Evolutionary conservation across 2,888 invertebrate genomes (phyloP), one percentile per base, ranked within the genome.

Genomic region (Muschampia staudingeri): DNA sequence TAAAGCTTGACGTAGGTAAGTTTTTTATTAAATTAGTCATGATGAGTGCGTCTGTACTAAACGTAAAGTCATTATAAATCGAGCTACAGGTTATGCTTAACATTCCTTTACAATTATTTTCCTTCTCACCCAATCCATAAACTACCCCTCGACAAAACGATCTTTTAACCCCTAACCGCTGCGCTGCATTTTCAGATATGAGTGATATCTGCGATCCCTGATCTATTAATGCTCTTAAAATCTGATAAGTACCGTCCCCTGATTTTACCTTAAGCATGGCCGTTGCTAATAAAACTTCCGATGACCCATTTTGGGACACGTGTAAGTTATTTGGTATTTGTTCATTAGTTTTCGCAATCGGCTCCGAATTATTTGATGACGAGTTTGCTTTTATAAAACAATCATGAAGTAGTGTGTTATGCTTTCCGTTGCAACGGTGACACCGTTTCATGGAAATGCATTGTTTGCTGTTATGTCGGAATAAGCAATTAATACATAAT

Each of bases 191-290:
- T 69, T 78, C 78, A n/a, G 81, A 71, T 12, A 81, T 79, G 5
- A 79, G 30, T 2, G 82, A 79, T 37, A 67, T 78, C 67, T 82
- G 70, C 25, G 76, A 82, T 16, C 78, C 75, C 48, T 82, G 82
- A 61, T 82, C 75, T 12, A 78, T 56, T 37, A 73, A 67, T 2
- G 69, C 77, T 44, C 76, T 34, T 25, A 69, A 42, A 1, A 14
- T 37, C 8, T 30, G 9, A 14, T n/a, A 77, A 0, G 12, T 19
- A 12, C 76, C 77, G 37, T 69, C 69, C 8, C 11, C 12, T 3
- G 77, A 19, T 30, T 52, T 19, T 1, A 69, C 42, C 25, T 34
- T 48, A 30, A 77, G n/a, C 19, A 65, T 25, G 5, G 65, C 12
- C 9, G 77, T 77, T 6, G 69, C 25, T 34, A 77, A 19, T 8